phyloP scores from a whole-genome alignment of 2,113 vertebrate genomes.

The Nycticorax nycticorax region DNA sequence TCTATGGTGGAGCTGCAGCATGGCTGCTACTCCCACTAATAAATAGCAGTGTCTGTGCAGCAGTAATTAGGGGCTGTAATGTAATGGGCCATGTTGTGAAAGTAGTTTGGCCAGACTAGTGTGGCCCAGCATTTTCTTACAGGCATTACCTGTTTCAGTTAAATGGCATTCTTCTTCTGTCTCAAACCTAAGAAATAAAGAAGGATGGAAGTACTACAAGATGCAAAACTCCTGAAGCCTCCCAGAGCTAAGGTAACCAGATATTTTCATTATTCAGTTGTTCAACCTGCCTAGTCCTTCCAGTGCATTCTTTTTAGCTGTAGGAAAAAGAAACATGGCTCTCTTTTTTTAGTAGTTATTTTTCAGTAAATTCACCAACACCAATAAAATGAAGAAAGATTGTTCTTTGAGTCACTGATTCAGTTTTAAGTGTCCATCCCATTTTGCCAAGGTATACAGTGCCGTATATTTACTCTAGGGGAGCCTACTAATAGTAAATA shows the following conservation, averaged over 20 bases:
- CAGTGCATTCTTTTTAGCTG: neutral
- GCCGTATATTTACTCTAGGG: neutral
- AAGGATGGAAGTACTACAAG: neutral
- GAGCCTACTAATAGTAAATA: constrained; percentile 1
- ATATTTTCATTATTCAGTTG: neutral
- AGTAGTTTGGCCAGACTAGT: neutral
- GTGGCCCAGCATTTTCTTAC: neutral
- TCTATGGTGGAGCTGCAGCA: neutral
- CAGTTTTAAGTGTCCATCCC: neutral
- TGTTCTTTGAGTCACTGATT: neutral
- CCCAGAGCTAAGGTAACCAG: neutral
- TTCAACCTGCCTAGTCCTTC: neutral
- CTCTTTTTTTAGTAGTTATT: neutral
- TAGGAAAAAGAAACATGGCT: neutral
- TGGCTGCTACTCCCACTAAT: neutral
- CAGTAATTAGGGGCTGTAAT: neutral
- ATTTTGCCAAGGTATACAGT: constrained; percentile 31
- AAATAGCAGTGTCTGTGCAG: neutral
- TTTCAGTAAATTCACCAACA: constrained; percentile 25
- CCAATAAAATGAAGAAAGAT: neutral
- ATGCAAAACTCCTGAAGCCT: neutral
- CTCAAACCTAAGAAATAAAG: neutral
- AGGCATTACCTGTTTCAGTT: neutral
- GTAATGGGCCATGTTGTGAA: neutral
- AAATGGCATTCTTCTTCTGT: neutral